phyloP scores from a whole-genome alignment of 2,113 vertebrate species.

The Panthera leo region DNA sequence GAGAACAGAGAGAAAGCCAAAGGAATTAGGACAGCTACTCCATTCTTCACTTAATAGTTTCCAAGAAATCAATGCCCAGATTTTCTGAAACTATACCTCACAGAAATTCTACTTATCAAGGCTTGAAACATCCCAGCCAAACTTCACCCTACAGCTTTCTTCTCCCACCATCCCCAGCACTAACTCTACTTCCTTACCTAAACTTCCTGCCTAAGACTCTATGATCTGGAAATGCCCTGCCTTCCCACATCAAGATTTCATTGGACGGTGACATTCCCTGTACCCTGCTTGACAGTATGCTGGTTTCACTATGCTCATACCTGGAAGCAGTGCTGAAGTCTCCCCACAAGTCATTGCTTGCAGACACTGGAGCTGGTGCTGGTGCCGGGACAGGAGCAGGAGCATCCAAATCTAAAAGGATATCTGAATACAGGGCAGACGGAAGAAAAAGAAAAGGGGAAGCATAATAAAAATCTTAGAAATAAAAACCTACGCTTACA shows the following conservation, averaged over 20 bases:
- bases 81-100: background rate
- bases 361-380: conserved; percentile 72
- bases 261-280: background rate
- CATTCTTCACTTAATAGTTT: conserved; percentile 16
- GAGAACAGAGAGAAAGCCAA: conserved; percentile 59
- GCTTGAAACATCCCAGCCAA: background rate
- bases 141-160: background rate
- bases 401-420: conserved; percentile 87
- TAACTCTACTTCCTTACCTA: background rate
- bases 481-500: background rate
- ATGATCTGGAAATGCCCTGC: conserved; percentile 38
- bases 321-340: conserved; percentile 94
- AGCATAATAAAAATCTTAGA: background rate
- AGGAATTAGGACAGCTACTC: conserved; percentile 7
- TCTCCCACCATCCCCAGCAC: background rate
- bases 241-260: conserved; percentile 11
- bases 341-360: conserved; percentile 92
- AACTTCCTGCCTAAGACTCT: background rate
- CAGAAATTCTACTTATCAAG: background rate
- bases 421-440: conserved; percentile 73
- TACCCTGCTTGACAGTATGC: background rate
- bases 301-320: conserved; percentile 77
- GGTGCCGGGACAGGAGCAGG: conserved; percentile 79
- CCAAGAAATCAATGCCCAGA: background rate
- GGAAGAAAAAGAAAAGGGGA: background rate